Evolutionary conservation across 2,113 vertebrate genomes (phyloP).

Genomic region (Aldabrachelys gigantea): DNA sequence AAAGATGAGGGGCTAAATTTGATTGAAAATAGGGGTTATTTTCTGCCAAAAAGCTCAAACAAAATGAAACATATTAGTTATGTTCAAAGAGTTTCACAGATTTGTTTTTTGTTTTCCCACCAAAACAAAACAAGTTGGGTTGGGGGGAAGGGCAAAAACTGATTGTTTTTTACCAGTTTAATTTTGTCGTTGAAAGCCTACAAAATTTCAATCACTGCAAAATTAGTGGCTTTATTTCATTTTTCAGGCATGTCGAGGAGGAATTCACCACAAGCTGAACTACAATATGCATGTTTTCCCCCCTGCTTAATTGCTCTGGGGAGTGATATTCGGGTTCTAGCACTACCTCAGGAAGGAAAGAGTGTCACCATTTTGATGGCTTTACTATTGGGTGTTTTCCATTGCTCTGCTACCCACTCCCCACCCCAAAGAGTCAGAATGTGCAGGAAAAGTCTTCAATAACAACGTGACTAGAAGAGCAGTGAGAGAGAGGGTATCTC

Average conservation of each 20-base stretch:
- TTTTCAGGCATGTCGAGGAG: neutral
- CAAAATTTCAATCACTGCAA: conserved; percentile 59
- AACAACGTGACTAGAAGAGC: no score
- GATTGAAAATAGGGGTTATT: neutral
- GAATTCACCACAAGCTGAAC: neutral
- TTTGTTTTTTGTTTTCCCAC: neutral
- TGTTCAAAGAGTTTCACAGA: neutral
- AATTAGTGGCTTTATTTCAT: neutral
- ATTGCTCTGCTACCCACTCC: neutral
- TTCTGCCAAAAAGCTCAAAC: neutral
- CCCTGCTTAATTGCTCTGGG: neutral
- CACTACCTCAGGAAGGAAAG: neutral
- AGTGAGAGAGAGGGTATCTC: neutral
- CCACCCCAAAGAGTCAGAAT: neutral
- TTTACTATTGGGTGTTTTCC: neutral
- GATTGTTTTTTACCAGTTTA: neutral
- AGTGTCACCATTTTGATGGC: neutral
- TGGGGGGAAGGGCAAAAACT: neutral
- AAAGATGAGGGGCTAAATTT: neutral
- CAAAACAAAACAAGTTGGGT: neutral
- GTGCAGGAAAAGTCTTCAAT: neutral
- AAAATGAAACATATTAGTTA: conserved; percentile 11
- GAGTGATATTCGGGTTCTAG: neutral
- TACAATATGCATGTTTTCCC: neutral
- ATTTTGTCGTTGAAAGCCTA: conserved; percentile 23